Base-by-base conservation (phyloP, 1,140 invertebrate genomes). In the Drosophila lini region DNA sequence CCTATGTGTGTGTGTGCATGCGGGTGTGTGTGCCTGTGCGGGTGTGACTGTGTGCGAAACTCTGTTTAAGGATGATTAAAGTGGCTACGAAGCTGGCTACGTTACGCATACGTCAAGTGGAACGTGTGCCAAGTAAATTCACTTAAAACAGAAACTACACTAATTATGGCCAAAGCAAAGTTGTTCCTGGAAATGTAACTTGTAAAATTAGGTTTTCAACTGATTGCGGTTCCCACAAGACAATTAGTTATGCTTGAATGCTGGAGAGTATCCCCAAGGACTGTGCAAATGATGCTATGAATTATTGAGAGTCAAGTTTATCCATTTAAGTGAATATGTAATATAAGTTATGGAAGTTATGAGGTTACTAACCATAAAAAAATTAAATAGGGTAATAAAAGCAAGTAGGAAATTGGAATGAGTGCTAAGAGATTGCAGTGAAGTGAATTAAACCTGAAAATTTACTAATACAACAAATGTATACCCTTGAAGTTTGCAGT, bases 31-130 rank as follows among this genome's bases (percentile, higher is more conserved):
- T 32, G 36, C n/a, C 4, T 10, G 13, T 6, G 13, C 7, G 13
- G 3, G 34, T 25, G 16, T 31, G 38, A 7, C 11, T 36, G 38
- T 44, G 45, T 36, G 19, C 34, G 28, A 47, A 47, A 45, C 52
- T 34, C 50, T 69, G 68, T 73, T 71, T 47, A 60, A 60, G 67
- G 55, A 52, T 71, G 55, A 59, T 73, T 73, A 71, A 73, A 60
- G 69, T 61, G 67, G 45, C 40, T 38, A 3, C 36, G 67, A 38
- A 38, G 64, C 34, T 13, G 28, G 22, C 52, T 70, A 22, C 34
- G 31, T 70, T 71, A 70, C 42, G 42, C 65, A 71, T 70, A 71
- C 52, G 68, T 19, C 65, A 48, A 58, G 65, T 70, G 68, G 65
- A 11, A 41, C 65, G 13, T 70, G 36, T 41, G 50, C 34, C 28